Conservation (phyloP, 2,113 vertebrate genomes). For the Alligator sinensis region DNA sequence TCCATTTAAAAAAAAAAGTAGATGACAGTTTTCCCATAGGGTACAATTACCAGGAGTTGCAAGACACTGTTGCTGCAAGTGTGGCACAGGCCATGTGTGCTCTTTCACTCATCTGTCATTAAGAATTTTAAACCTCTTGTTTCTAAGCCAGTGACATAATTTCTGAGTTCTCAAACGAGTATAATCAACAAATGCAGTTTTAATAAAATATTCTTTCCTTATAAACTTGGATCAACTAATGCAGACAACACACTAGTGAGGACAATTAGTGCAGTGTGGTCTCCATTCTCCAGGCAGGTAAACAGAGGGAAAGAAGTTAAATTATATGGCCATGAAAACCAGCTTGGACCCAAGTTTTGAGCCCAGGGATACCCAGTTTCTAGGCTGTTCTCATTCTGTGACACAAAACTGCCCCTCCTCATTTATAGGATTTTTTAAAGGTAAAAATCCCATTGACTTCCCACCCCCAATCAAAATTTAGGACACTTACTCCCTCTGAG, state of each 20-base stretch:
- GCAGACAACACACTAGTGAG: neutral
- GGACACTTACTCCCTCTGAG: neutral
- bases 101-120: neutral
- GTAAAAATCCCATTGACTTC: too few species aligned
- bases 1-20: neutral
- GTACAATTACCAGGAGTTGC: rapidly evolving
- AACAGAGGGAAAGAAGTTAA: neutral
- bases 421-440: neutral
- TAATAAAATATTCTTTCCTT: conserved; percentile 50
- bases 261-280: neutral
- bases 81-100: neutral
- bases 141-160: conserved; percentile 29
- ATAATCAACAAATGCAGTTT: conserved; percentile 58
- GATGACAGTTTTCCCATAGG: neutral
- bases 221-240: conserved; percentile 32
- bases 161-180: conserved; percentile 31
- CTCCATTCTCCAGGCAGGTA: neutral
- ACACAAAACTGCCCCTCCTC: neutral
- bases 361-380: neutral
- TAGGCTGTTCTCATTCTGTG: neutral
- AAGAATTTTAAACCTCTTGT: conserved; percentile 21
- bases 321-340: neutral
- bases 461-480: neutral
- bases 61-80: neutral
- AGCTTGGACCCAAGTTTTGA: neutral